These are phyloP conservation scores for Margarornis squamiger DNA, from an alignment of 2,797 vertebrate genomes.

Conservation along the genomic window DNA sequence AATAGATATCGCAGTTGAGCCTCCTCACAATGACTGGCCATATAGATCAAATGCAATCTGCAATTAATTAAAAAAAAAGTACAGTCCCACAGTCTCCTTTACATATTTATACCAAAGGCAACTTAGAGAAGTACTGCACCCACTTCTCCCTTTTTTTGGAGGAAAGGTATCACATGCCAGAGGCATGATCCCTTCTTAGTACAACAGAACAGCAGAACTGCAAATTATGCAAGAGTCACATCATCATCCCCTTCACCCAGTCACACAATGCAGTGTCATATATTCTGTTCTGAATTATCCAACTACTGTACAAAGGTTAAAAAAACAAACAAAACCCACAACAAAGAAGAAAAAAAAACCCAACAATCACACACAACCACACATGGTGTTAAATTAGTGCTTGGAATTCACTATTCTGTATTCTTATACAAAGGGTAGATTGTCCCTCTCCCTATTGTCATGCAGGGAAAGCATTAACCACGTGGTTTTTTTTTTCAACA, in stretches of 20 bases:
- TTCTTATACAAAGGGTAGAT: background rate
- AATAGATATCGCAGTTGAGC: accelerated
- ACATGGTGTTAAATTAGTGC: background rate
- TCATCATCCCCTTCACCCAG: background rate
- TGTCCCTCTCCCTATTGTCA: background rate
- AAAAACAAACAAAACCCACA: background rate
- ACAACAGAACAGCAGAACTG: background rate
- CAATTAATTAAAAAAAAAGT: background rate
- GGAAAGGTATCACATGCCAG: background rate
- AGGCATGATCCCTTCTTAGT: background rate
- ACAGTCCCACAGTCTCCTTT: background rate
- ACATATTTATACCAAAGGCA: background rate
- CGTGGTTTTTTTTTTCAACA: background rate
- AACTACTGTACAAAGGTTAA: background rate
- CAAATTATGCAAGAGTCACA: background rate
- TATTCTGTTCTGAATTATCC: background rate
- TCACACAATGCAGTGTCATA: background rate
- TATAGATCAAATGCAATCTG: background rate
- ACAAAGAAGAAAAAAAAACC: background rate
- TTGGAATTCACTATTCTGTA: background rate
- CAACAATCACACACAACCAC: background rate
- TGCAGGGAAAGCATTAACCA: background rate
- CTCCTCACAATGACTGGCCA: background rate
- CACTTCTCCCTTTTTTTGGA: background rate
- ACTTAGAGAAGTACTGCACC: background rate